Evolutionary conservation across 2,797 vertebrate species (phyloP), one percentile per base, ranked within the genome.

Genomic region (Gadopsis bispinosus): DNA sequence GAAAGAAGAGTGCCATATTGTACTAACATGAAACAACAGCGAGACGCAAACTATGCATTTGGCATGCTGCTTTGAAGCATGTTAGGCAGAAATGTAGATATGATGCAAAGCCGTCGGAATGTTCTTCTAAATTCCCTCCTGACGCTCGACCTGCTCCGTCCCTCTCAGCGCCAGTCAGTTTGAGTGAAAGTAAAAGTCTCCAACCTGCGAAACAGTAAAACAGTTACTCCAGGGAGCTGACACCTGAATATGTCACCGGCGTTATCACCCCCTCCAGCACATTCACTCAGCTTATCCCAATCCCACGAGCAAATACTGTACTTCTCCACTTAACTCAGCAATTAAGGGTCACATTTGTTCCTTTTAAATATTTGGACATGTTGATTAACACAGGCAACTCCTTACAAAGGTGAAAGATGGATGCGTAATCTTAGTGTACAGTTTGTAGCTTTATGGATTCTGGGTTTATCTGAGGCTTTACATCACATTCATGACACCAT

Each of bases 191-290:
- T 50, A 48, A 73, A 79, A 79, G 59, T 51, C 51, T 60, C 35
- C 61, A 39, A 81, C 31, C 60, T 68, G 67, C 45, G 55, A 12
- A 37, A 54, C 26, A 51, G 62, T 72, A 14, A 74, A 67, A 67
- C 29, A 63, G n/a, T n/a, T 43, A 31, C 68, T 81, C 58, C 47
- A 19, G 79, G 74, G 67, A 66, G 56, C 75, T 65, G 71, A 88
- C 77, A 70, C 41, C 69, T 84, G 56, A 78, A 77, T 80, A 73
- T 64, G 71, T 78, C 64, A 67, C 51, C 67, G 7, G 65, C 72
- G 35, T 81, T 77, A 83, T 77, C 69, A 43, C 59, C 33, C 55
- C 41, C 73, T 63, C 19, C 60, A 59, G 81, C 71, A 61, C 67
- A 47, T 72, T 54, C 29, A 29, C 60, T 69, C 59, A 51, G 20